Conservation (phyloP, 2,888 invertebrate species). For the Muschampia plurimacula region DNA sequence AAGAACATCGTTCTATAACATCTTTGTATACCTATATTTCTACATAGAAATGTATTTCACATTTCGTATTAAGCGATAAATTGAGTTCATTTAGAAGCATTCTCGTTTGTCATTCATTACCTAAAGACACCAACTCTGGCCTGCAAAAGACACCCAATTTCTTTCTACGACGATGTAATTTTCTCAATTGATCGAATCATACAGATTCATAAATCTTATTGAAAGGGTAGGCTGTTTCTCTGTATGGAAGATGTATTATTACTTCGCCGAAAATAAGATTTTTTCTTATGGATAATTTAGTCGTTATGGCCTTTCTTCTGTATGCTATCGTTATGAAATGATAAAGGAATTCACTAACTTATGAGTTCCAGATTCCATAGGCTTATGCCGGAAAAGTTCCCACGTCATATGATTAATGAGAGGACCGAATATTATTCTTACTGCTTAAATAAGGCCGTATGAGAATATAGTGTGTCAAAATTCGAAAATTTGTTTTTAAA, state of each 20-base stretch:
- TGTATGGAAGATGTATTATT: neutral
- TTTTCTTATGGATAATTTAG: slow-evolving; percentile 14
- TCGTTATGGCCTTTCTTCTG: neutral
- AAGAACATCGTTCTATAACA: too few species aligned
- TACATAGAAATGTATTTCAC: too few species aligned
- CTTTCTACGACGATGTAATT: neutral
- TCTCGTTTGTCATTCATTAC: neutral
- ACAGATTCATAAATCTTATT: slow-evolving; percentile 1
- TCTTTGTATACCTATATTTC: too few species aligned
- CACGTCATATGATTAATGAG: slow-evolving; percentile 37
- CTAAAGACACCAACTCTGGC: too few species aligned
- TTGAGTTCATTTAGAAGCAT: neutral
- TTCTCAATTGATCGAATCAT: slow-evolving; percentile 1
- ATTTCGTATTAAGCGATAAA: too few species aligned
- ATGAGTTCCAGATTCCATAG: slow-evolving; percentile 19
- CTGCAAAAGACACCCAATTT: neutral
- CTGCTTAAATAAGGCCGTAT: neutral
- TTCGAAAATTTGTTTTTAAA: neutral
- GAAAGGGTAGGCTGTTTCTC: neutral
- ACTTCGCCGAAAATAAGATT: neutral
- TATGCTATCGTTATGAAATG: neutral
- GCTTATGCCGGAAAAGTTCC: slow-evolving; percentile 30
- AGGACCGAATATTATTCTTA: slow-evolving; percentile 9
- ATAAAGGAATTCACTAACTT: slow-evolving; percentile 13
- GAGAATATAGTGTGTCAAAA: neutral